Evolutionary conservation across 2,888 invertebrate genomes (phyloP).

Genomic region (Serripes groenlandicus): DNA sequence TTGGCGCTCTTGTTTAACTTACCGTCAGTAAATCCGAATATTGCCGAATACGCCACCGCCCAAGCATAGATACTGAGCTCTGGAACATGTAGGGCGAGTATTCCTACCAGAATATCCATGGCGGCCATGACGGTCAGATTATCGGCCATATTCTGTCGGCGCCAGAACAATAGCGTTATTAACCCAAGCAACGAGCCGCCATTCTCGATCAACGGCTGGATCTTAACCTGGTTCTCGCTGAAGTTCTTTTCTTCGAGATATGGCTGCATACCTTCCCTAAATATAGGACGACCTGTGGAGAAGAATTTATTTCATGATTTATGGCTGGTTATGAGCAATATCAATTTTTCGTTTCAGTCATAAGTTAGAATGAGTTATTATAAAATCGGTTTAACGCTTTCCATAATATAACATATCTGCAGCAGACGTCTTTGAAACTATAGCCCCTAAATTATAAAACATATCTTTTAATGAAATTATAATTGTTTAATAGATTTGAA

Average conservation of each 20-base stretch:
- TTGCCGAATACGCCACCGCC: constrained; percentile 33
- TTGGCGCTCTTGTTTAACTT: too few species aligned
- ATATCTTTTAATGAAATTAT: too few species aligned
- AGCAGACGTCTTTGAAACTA: too few species aligned
- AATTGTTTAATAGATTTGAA: too few species aligned
- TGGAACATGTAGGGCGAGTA: constrained; percentile 32
- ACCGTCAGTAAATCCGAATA: constrained; percentile 39
- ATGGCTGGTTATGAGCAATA: too few species aligned
- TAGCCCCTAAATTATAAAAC: too few species aligned
- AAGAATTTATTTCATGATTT: not conserved
- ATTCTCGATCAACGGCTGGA: constrained; percentile 30
- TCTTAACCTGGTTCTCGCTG: constrained; percentile 14
- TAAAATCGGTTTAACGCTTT: too few species aligned
- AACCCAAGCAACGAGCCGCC: constrained; percentile 26
- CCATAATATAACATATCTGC: too few species aligned
- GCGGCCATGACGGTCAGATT: constrained; percentile 31
- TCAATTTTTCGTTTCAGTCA: too few species aligned
- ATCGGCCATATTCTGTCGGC: constrained; percentile 23
- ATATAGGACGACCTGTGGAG: constrained; percentile 31
- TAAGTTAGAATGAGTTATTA: too few species aligned
- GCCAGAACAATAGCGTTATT: constrained; percentile 15
- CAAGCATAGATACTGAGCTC: constrained; percentile 25
- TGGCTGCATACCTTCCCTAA: constrained; percentile 36
- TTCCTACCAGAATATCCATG: constrained; percentile 35
- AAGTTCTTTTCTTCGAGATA: constrained; percentile 18